Conservation (phyloP, 1,140 invertebrate genomes). For the Saccostrea echinata region DNA sequence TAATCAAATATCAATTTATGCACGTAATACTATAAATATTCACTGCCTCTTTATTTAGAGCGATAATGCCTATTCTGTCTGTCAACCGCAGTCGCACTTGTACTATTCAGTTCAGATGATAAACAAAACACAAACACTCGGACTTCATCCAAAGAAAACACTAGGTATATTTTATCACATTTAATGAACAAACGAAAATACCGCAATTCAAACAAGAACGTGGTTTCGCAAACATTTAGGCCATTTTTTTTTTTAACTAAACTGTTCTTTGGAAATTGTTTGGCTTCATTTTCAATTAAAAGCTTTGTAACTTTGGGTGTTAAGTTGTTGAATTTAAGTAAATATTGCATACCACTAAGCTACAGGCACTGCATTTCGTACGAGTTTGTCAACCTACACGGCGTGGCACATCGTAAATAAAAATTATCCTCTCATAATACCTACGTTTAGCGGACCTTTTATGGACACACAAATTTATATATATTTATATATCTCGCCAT, state of each 20-base stretch:
- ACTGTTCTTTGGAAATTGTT: neutral
- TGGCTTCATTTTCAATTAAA: slow-evolving; percentile 13
- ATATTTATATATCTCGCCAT: slow-evolving; percentile 33
- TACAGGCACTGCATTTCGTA: neutral
- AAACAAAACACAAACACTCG: neutral
- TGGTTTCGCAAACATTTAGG: neutral
- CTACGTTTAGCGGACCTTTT: slow-evolving; percentile 2
- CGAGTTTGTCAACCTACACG: neutral
- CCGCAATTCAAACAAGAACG: neutral
- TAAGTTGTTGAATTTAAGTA: slow-evolving; percentile 33
- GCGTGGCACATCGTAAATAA: slow-evolving; percentile 13
- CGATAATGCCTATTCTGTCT: slow-evolving; percentile 9
- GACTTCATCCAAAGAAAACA: slow-evolving; percentile 7
- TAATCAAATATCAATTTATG: too few relatives aligned
- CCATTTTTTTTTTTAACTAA: neutral
- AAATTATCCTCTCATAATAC: slow-evolving; percentile 29
- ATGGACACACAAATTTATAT: slow-evolving; percentile 11
- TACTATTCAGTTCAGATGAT: neutral
- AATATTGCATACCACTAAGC: neutral
- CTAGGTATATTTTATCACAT: slow-evolving; percentile 1
- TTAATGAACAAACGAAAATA: slow-evolving; percentile 1
- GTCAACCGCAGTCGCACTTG: neutral
- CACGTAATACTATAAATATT: neutral
- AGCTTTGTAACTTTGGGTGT: slow-evolving; percentile 30
- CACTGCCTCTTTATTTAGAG: neutral